These are phyloP conservation scores for Diadegma fenestrale DNA, from an alignment of 2,888 invertebrate species.

Conservation along the genomic window DNA sequence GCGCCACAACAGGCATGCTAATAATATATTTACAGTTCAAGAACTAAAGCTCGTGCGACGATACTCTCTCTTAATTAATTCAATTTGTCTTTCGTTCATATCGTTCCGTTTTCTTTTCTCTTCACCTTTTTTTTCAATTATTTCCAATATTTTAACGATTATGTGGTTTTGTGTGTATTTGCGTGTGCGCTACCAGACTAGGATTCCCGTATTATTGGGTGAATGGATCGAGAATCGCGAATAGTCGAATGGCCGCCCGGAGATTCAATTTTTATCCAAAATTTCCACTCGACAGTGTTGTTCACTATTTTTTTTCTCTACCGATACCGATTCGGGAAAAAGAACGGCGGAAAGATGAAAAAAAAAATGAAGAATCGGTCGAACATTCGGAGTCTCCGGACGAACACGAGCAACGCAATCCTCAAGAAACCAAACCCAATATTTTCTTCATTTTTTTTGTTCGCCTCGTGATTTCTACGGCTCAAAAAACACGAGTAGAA, in stretches of 20 bases:
- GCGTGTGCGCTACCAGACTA: conserved; percentile 13
- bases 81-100: background rate
- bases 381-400: background rate
- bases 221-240: background rate
- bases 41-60: conserved; percentile 72
- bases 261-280: background rate
- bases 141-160: conserved; percentile 10
- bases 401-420: background rate
- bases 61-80: conserved; percentile 22
- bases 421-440: background rate
- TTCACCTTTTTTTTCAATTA: conserved; percentile 5
- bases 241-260: background rate
- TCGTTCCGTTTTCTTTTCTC: background rate
- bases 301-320: background rate
- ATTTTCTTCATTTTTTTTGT: background rate
- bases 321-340: background rate
- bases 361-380: background rate
- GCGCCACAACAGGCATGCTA: conserved; percentile 77
- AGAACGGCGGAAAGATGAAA: background rate
- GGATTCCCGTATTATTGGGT: background rate
- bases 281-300: background rate
- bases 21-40: conserved; percentile 75
- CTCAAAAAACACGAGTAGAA: conserved; percentile 20
- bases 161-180: background rate
- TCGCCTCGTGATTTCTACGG: conserved; percentile 7